Percentiles rank a stretch among this genome's conserved stretches.
Evolutionary conservation across 2,113 vertebrate species (phyloP).

Genomic region (Mungos mungo): DNA sequence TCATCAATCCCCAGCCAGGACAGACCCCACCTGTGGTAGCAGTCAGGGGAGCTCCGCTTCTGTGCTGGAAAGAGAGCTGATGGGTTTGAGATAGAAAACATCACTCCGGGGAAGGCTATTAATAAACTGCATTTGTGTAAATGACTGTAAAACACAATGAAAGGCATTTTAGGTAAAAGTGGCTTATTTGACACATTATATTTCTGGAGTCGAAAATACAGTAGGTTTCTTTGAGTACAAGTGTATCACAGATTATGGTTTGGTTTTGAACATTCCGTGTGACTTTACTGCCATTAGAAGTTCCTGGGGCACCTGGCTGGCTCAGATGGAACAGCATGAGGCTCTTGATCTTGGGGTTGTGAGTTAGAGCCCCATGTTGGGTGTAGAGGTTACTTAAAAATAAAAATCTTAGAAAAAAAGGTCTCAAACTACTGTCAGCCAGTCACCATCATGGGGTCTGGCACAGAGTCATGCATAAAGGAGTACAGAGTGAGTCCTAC

Average conservation of each 20-base stretch:
- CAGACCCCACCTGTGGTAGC: not conserved
- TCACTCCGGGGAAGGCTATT: not conserved
- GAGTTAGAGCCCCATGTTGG: not conserved
- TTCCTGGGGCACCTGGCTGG: not conserved
- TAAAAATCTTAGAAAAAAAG: not conserved
- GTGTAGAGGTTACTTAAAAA: not conserved
- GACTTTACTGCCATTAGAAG: not conserved
- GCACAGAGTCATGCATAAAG: not conserved
- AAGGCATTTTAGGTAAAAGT: not conserved
- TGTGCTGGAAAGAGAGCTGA: not conserved
- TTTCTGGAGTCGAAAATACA: not conserved
- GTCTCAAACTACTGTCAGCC: not conserved
- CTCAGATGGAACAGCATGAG: not conserved
- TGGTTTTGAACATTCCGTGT: not conserved
- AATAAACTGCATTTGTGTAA: not conserved
- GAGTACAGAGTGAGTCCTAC: not conserved
- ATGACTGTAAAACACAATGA: not conserved
- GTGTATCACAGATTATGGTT: not conserved
- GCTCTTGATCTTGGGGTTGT: not conserved
- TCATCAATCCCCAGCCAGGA: not conserved
- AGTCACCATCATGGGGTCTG: accelerated
- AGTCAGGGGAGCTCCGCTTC: not conserved
- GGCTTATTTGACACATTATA: not conserved
- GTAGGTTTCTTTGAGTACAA: not conserved
- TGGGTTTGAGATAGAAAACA: not conserved